phyloP scores from a whole-genome alignment of 2,888 invertebrate genomes.

The Mythimna ferrago region DNA sequence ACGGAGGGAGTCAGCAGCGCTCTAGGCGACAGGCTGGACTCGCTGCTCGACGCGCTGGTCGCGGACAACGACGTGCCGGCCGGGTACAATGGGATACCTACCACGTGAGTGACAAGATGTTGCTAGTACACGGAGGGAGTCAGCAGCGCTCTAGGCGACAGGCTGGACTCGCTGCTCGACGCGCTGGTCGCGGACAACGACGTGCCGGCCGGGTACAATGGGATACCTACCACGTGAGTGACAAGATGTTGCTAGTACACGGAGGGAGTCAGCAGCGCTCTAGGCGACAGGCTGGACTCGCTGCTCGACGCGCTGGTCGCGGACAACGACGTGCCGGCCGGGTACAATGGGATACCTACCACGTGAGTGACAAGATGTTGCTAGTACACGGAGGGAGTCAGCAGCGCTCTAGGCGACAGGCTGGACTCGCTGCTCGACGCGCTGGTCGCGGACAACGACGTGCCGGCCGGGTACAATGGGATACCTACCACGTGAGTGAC shows the following conservation, averaged over 20 bases:
- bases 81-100: constrained; percentile 91
- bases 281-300: constrained; percentile 92
- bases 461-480: too few relatives aligned
- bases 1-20: constrained; percentile 92
- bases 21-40: constrained; percentile 92
- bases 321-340: constrained; percentile 91
- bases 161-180: constrained; percentile 93
- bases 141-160: constrained; percentile 92
- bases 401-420: too few relatives aligned
- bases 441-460: too few relatives aligned
- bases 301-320: constrained; percentile 92
- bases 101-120: constrained; percentile 71
- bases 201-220: constrained; percentile 88
- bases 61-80: constrained; percentile 92
- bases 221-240: constrained; percentile 89
- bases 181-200: constrained; percentile 92
- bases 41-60: constrained; percentile 92
- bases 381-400: too few relatives aligned
- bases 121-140: constrained; percentile 91
- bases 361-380: constrained; percentile 66
- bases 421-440: too few relatives aligned
- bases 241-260: constrained; percentile 86
- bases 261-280: constrained; percentile 91
- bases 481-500: too few relatives aligned
- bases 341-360: constrained; percentile 91